Evolutionary conservation across 1,140 invertebrate genomes (phyloP).

Genomic region (Arctopsyche grandis): DNA sequence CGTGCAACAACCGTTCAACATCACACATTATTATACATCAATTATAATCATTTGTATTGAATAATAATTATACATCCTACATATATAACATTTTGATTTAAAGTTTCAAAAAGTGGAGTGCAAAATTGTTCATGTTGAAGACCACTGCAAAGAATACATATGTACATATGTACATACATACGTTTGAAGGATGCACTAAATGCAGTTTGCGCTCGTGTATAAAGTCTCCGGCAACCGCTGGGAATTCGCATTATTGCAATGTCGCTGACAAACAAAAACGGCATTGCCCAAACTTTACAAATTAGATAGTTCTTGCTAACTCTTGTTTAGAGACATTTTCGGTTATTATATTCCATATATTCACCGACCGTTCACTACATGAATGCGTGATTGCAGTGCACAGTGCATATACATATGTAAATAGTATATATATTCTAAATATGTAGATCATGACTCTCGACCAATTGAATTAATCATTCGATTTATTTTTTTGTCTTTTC

Average conservation of each 20-base stretch:
- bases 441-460: neutral
- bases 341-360: slow-evolving; percentile 43
- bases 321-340: slow-evolving; percentile 43
- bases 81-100: no score
- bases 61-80: no score
- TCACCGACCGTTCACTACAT: neutral
- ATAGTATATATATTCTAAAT: neutral
- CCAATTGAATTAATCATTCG: neutral
- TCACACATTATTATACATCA: no score
- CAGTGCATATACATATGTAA: neutral
- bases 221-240: slow-evolving; percentile 19
- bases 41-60: no score
- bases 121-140: no score
- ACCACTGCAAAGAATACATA: no score
- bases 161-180: neutral
- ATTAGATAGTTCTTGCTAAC: slow-evolving; percentile 52
- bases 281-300: slow-evolving; percentile 46
- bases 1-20: no score
- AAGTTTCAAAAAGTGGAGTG: no score
- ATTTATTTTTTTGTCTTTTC: neutral
- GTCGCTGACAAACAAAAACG: slow-evolving; percentile 52
- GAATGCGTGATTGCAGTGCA: neutral
- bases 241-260: slow-evolving; percentile 53
- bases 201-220: neutral
- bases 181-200: neutral